A percentile compares a stretch with the other conserved stretches of the same genome.
Conservation (phyloP, 2,888 invertebrate species). For the Chloroclysta siterata region DNA sequence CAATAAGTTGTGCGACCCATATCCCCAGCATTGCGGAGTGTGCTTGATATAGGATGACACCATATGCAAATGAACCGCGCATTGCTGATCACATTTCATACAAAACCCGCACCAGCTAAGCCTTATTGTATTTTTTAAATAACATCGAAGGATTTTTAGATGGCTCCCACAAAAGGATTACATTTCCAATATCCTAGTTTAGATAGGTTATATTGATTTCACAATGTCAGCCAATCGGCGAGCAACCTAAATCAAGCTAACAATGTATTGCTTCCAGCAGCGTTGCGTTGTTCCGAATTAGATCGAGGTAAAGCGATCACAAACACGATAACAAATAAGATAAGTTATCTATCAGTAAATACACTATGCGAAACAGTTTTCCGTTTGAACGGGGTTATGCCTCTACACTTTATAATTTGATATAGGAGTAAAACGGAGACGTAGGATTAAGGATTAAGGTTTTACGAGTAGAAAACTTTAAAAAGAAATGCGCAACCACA, state of each 20-base stretch:
- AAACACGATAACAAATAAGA: conserved; percentile 62
- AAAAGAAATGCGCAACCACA: no score
- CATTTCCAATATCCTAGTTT: conserved; percentile 9
- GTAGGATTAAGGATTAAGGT: no score
- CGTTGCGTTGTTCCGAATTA: conserved; percentile 60
- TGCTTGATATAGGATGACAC: neutral
- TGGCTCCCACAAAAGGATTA: conserved; percentile 11
- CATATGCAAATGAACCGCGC: neutral
- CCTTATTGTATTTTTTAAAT: neutral
- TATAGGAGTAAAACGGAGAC: no score
- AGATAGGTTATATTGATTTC: conserved; percentile 20
- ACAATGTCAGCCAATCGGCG: conserved; percentile 21
- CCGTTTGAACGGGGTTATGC: conserved; percentile 33
- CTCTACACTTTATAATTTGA: conserved; percentile 3
- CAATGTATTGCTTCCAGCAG: conserved; percentile 33
- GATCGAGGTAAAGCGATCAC: conserved; percentile 72
- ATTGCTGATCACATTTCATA: neutral
- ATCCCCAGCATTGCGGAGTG: neutral
- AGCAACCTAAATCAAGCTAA: conserved; percentile 26
- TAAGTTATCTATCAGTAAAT: conserved; percentile 61
- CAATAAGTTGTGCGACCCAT: neutral
- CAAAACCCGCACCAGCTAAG: neutral
- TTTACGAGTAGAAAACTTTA: no score
- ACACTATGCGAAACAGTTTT: conserved; percentile 56
- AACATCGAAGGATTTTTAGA: neutral